Base-by-base conservation (phyloP, 2,113 vertebrate genomes). In the Hydrolagus affinis region DNA sequence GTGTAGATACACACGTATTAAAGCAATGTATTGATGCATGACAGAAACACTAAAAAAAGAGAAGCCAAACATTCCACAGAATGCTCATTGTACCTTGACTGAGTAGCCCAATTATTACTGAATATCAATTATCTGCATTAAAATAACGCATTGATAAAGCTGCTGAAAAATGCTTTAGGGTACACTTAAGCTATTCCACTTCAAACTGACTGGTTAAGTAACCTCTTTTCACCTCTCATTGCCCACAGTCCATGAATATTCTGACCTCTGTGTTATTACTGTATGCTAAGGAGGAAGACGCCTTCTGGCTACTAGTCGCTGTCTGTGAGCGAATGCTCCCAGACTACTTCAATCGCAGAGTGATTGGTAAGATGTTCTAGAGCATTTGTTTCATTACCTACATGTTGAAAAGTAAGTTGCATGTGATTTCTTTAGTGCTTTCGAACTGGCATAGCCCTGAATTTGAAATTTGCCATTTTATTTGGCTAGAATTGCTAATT, bases 241-340 rank as follows among this genome's bases (percentile, higher is more conserved):
- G 77, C 62, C 62, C 14, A 83, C 88, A 99, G 98, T 98, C 98
- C 1, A 99, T 99, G 98, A 99, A 99, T 90, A 99, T 99, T 89
- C 89, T 99, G 91, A 94, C 97, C 10, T 99, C 97, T 0, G 97
- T 97, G 87, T 87, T 99, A 91, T 92, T 99, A 88, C 92, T 99
- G 0, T 99, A 98, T 3, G 93, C 96, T 86, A 95, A 94, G 90
- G 98, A 99, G 87, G 98, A 99, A 88, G 98, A 97, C 85, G 97
- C 97, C 3, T 99, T 99, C 90, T 99, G 97, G 97, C 89, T 99
- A 88, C 93, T 99, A 89, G 97, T 97, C 62, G 95, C 96, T 0
- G 94, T 99, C 76, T 99, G 98, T 86, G 98, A 99, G 90, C 91
- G 95, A 89, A 98, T 99, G 97, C 92, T 99, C 86, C 98, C 98